Base-by-base conservation (phyloP, 2,113 vertebrate genomes). In the Seriola aureovittata region DNA sequence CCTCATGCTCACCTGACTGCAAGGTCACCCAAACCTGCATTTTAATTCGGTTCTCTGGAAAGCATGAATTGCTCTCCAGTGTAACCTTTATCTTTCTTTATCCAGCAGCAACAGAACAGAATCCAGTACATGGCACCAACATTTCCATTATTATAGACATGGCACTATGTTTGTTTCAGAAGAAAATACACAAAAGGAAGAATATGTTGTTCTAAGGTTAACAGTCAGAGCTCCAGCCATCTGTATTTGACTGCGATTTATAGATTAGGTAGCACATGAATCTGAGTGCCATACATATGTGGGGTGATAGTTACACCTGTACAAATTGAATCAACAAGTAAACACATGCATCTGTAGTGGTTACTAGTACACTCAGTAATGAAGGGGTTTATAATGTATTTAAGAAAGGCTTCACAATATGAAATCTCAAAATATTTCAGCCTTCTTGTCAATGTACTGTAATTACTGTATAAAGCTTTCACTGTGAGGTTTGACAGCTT, bases 11-110 rank as follows among this genome's bases (percentile, higher is more conserved):
- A 92, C 88, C 88, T 91, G 89, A 84, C 83, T 58, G 71, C 92
- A 91, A 91, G 92, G 92, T 94, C 91, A 89, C 69, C 57, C 63
- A 38, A 81, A 81, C 66, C 68, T 36, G 64, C 54, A 76, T 85
- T 81, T 80, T 67, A 86, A 90, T 87, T 83, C 23, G 14, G 71
- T 71, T 70, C 73, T 80, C 74, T 69, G 69, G 55, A 90, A 78
- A 85, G 80, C 62, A 65, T 5, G 44, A 85, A 80, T 65, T 68
- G 34, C 88, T 86, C 85, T 85, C 69, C 9, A 69, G 72, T 71
- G 78, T 66, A 83, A 84, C 75, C 63, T 88, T 92, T 90, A 84
- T 75, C 70, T 86, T 77, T 80, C 68, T 80, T 88, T 58, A 79
- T 77, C 71, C 68, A 17, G n/a, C 58, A 65, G 55, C 48, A 55